Conservation (phyloP, 2,888 invertebrate genomes). For the Macrosiphum euphorbiae region DNA sequence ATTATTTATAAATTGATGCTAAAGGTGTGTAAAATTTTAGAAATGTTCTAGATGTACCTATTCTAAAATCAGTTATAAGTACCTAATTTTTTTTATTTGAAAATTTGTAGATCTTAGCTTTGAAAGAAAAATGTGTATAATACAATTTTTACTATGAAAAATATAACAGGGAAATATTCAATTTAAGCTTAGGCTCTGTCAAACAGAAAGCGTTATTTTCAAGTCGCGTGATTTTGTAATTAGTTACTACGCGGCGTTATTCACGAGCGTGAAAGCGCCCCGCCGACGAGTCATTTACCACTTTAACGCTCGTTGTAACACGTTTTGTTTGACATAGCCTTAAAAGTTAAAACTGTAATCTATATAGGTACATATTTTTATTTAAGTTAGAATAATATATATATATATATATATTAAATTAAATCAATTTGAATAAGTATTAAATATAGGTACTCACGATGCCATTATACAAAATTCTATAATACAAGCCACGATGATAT, state of each 20-base stretch:
- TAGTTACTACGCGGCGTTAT: too few relatives aligned
- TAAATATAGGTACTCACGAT: constrained; percentile 71
- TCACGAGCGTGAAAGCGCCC: too few relatives aligned
- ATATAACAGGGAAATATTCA: background rate
- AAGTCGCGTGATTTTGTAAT: too few relatives aligned
- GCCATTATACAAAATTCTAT: constrained; percentile 77
- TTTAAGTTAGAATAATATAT: background rate
- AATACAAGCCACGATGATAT: constrained; percentile 74
- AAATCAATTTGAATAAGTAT: background rate
- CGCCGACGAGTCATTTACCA: too few relatives aligned
- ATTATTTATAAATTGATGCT: background rate
- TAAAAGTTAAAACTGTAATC: background rate
- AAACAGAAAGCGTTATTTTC: too few relatives aligned
- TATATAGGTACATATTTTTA: background rate
- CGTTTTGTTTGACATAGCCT: too few relatives aligned
- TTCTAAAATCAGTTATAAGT: background rate
- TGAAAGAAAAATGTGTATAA: background rate
- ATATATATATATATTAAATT: background rate
- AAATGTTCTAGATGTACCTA: background rate
- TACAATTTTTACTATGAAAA: background rate
- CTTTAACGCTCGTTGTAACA: too few relatives aligned
- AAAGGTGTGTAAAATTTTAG: background rate
- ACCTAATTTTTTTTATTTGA: background rate
- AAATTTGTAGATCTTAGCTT: background rate
- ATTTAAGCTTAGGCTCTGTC: background rate